phyloP scores from a whole-genome alignment of 1,140 invertebrate genomes.

The Aleiodes sp. region DNA sequence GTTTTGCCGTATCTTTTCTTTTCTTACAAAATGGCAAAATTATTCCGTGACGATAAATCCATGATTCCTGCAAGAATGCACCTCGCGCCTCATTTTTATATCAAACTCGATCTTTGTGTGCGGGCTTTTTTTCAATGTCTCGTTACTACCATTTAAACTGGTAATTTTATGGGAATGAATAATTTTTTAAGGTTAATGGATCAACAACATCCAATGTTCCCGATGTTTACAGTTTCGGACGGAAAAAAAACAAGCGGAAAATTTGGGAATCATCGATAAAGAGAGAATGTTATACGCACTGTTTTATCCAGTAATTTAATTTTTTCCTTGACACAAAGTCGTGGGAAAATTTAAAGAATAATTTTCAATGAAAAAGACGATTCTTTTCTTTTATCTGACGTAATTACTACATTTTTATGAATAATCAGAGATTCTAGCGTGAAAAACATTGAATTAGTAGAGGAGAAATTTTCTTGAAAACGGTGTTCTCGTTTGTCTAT shows the following conservation, averaged over 20 bases:
- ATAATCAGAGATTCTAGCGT: background rate
- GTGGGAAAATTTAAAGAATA: too few relatives aligned
- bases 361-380: too few relatives aligned
- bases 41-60: conserved; percentile 27
- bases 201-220: background rate
- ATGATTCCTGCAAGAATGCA: background rate
- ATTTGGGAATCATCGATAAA: too few relatives aligned
- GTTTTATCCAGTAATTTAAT: too few relatives aligned
- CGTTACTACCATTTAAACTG: conserved; percentile 4
- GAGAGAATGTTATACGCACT: too few relatives aligned
- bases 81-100: conserved; percentile 25
- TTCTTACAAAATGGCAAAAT: conserved; percentile 13
- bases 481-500: background rate
- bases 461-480: background rate
- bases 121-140: background rate
- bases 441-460: background rate
- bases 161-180: background rate
- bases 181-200: background rate
- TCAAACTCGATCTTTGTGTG: background rate
- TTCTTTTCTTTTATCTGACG: too few relatives aligned
- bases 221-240: too few relatives aligned
- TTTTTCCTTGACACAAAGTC: too few relatives aligned
- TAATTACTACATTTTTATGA: too few relatives aligned
- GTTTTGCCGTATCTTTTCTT: background rate
- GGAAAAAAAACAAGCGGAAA: too few relatives aligned